Evolutionary conservation across 2,888 invertebrate species (phyloP), one percentile per base, ranked within the genome.

Genomic region (Gibbula magus): DNA sequence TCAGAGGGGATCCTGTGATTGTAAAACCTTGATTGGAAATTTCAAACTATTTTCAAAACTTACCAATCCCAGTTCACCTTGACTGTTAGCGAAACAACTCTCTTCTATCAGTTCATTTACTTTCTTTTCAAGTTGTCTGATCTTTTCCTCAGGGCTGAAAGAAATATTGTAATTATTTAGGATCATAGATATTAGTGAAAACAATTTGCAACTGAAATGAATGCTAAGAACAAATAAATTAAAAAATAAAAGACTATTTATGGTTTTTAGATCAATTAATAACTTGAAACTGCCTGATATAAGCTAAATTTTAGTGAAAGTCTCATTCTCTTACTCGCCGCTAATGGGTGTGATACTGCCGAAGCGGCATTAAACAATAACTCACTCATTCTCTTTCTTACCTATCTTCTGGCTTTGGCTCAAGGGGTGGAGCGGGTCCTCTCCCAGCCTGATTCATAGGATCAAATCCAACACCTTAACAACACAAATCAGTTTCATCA

Each of bases 61-160:
- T 87, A 94, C 94, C 86, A 94, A 92, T 87, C 94, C 94, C 80
- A 93, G 93, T 84, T 96, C 95, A 74, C 95, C 95, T 80, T 95
- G 94, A 83, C 94, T 94, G 83, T 95, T 94, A 2, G 95, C 95
- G 81, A 96, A 92, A 86, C 97, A 97, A 0, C 98, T 98, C 85
- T 97, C 97, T 91, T 99, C 98, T 52, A 99, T 95, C 77, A 99
- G 93, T 75, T 95, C 95, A 94, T 97, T 96, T 84, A 99, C 98
- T 91, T 96, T 96, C 4, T 95, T 94, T 93, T 99, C 99, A 92
- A 98, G 94, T 88, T 96, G 95, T 89, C 96, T 96, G 70, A 98
- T 96, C 92, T 97, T 98, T 86, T 97, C 97, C 93, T 98, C 98
- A 0, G 97, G 96, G 83, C 97, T 97, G 90, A 29, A 86, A 92